Evolutionary conservation across 2,797 vertebrate genomes (phyloP), one percentile per base, ranked within the genome.

Genomic region (Ciconia nigra): DNA sequence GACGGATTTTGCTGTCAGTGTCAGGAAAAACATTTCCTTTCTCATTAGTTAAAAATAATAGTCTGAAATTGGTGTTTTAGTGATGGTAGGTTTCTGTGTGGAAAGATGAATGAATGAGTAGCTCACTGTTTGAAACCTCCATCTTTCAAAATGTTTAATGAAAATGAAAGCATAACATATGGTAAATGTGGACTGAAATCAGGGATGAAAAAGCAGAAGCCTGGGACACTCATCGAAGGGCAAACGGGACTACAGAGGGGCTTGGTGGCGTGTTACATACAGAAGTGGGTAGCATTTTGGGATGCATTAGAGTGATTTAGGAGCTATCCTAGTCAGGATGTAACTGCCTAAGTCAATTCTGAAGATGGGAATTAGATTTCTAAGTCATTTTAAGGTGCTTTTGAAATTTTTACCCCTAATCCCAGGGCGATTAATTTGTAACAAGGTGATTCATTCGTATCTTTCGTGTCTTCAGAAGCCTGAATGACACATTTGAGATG

Each of bases 121-220:
- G 59, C 69, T 97, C 69, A 29, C 57, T 86, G 74, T 88, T 90
- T 95, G 91, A 97, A 95, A 86, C 39, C 63, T 93, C 84, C 79
- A 94, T 97, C 73, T 93, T 94, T 97, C 92, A 97, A 96, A 95
- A 94, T 92, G 84, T 94, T 94, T 96, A 85, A 97, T 92, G 88
- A 90, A 94, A 97, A 90, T 81, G 84, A 94, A 95, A 92, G 57
- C 78, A 80, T 52, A 89, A 31, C 81, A 87, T 95, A 96, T 90
- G 93, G 93, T 90, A 90, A 94, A 91, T 87, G 89, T 78, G 94
- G n/a, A 47, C 71, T 87, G 89, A 92, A 97, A 92, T n/a, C 42
- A 44, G 88, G 69, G 69, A 90, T 81, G 81, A 86, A 91, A 96
- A 97, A 90, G 81, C 67, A 65, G 86, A 73, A 91, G 57, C 31